Conservation (phyloP, 2,797 vertebrate genomes). For the Xiphorhynchus erythropygius region DNA sequence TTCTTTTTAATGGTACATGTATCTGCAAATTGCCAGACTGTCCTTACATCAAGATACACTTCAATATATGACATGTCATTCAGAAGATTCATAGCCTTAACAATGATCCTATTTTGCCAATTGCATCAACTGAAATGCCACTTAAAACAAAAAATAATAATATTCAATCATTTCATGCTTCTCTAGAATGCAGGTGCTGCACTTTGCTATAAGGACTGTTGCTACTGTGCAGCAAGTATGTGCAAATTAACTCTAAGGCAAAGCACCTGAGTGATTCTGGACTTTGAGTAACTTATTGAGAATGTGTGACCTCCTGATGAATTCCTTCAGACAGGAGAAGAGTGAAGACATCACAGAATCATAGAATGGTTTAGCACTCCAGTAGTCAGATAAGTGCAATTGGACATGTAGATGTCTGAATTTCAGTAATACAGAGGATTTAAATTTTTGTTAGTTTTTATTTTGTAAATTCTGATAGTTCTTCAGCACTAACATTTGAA, state of each 20-base stretch:
- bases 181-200: neutral
- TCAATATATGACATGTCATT: neutral
- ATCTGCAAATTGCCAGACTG: neutral
- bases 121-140: neutral
- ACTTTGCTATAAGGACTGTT: neutral
- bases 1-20: neutral
- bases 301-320: neutral
- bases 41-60: neutral
- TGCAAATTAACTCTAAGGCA: neutral
- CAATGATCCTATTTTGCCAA: neutral
- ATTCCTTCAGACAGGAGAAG: neutral
- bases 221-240: neutral
- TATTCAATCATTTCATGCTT: neutral
- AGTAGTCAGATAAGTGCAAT: neutral
- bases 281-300: neutral
- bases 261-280: neutral
- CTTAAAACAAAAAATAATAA: neutral
- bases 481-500: neutral
- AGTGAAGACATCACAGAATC: neutral
- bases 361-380: neutral
- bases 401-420: no score
- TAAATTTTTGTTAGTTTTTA: neutral
- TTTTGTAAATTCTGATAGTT: neutral
- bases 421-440: neutral
- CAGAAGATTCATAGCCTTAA: neutral